phyloP scores from a whole-genome alignment of 2,797 vertebrate genomes.

The Discoglossus pictus region DNA sequence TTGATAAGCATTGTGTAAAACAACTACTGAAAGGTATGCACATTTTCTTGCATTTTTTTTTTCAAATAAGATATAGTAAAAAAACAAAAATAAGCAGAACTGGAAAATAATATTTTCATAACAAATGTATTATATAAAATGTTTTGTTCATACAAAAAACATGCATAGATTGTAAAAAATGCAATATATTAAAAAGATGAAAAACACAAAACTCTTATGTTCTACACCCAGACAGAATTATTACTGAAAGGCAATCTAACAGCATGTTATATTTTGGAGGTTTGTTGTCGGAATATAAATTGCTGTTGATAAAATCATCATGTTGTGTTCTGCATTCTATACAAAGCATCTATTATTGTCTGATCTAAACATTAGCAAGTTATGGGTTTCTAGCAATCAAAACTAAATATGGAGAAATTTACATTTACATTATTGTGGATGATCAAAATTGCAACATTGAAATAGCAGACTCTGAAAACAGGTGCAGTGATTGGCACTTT shows the following conservation, averaged over 20 bases:
- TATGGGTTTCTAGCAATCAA: constrained; percentile 20
- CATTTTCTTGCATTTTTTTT: too few relatives aligned
- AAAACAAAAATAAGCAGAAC: too few relatives aligned
- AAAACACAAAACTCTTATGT: too few relatives aligned
- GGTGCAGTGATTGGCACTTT: constrained; percentile 39
- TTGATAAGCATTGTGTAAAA: too few relatives aligned
- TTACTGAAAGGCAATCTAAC: not conserved
- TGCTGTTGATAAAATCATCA: constrained; percentile 8
- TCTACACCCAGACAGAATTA: too few relatives aligned
- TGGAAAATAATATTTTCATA: too few relatives aligned
- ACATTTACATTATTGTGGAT: constrained; percentile 14
- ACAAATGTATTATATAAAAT: too few relatives aligned
- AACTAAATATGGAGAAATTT: constrained; percentile 10
- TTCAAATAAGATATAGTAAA: too few relatives aligned
- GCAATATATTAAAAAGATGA: too few relatives aligned
- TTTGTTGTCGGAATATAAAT: constrained; percentile 15
- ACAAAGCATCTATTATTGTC: constrained; percentile 7
- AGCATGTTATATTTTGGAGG: not conserved
- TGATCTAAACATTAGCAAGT: constrained; percentile 18
- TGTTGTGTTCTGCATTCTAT: not conserved
- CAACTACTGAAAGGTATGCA: too few relatives aligned
- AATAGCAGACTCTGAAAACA: constrained; percentile 23
- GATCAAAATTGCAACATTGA: constrained; percentile 15
- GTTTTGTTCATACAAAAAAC: too few relatives aligned
- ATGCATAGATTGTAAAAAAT: too few relatives aligned